Base-by-base conservation (phyloP, 2,797 vertebrate genomes). In the Falco cherrug region DNA sequence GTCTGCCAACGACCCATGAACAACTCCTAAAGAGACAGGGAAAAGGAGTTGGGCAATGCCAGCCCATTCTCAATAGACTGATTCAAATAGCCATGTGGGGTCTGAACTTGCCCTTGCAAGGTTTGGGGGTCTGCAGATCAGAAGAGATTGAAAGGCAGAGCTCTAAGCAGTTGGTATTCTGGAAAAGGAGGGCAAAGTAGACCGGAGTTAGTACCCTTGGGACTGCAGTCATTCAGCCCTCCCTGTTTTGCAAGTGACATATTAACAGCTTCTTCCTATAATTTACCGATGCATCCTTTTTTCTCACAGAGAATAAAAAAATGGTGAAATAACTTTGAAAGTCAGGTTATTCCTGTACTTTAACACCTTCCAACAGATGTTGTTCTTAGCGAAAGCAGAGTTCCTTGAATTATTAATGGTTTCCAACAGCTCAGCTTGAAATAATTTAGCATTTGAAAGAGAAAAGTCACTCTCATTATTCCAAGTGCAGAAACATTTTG, bases 381-480 rank as follows among this genome's bases (percentile, higher is more conserved):
- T 95, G 90, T 93, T 97, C 96, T 95, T 89, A 97, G 73, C 28
- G 45, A 97, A 96, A 97, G 94, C 86, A 83, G 81, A 96, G 73
- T 93, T 85, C 57, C 92, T 94, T 97, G 96, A 97, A 97, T 97
- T 97, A 98, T 97, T 96, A 97, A 98, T 96, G 91, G 92, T 94
- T 96, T 97, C 97, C 97, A 97, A 97, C 94, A 93, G 94, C 95
- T 97, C 96, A 96, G 93, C 92, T 97, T 96, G 97, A 97, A 97
- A 97, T 95, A 96, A 96, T 97, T 97, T 97, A 97, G 94, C 97
- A 97, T 97, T 97, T 97, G 97, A 97, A 97, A 97, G 97, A 77
- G 85, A 96, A 97, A 95, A 97, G 85, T 92, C 95, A 63, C 70
- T 95, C 91, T 97, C 94, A 92, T 97, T 97, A 96, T 97, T 95